Conservation (phyloP, 2,888 invertebrate genomes). For the Villa cingulata region DNA sequence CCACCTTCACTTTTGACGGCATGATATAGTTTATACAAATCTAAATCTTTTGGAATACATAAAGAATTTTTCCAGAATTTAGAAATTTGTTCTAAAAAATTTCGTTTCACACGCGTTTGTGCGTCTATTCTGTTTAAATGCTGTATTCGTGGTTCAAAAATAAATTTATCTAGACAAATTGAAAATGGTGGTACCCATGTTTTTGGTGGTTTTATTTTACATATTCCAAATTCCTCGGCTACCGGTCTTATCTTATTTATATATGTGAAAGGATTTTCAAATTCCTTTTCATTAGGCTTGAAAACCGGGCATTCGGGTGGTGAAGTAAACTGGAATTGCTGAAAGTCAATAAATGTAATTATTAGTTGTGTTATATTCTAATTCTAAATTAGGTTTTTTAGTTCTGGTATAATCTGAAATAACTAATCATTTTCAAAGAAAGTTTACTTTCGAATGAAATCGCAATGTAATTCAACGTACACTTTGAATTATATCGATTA, state of each 20-base stretch:
- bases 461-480: too few relatives aligned
- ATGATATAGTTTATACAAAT: constrained; percentile 80
- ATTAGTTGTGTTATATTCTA: too few relatives aligned
- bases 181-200: constrained; percentile 60
- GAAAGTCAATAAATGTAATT: too few relatives aligned
- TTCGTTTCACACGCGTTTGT: constrained; percentile 87
- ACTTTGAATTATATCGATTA: too few relatives aligned
- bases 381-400: too few relatives aligned
- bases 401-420: too few relatives aligned
- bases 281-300: constrained; percentile 88
- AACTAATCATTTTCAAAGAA: too few relatives aligned
- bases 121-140: constrained; percentile 96
- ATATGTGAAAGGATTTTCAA: constrained; percentile 89
- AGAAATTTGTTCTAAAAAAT: constrained; percentile 92
- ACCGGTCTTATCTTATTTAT: constrained; percentile 91
- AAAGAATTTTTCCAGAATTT: constrained; percentile 98
- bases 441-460: too few relatives aligned
- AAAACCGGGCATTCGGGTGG: constrained; percentile 95
- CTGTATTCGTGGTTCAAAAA: constrained; percentile 93
- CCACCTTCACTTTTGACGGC: constrained; percentile 78
- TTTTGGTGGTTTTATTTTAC: constrained; percentile 94
- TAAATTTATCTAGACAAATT: constrained; percentile 88
- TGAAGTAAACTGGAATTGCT: constrained; percentile 61
- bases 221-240: constrained; percentile 93
- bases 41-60: constrained; percentile 87